These are phyloP conservation scores for Tachystola acroxantha DNA, from an alignment of 2,888 invertebrate species.

Conservation along the genomic window DNA sequence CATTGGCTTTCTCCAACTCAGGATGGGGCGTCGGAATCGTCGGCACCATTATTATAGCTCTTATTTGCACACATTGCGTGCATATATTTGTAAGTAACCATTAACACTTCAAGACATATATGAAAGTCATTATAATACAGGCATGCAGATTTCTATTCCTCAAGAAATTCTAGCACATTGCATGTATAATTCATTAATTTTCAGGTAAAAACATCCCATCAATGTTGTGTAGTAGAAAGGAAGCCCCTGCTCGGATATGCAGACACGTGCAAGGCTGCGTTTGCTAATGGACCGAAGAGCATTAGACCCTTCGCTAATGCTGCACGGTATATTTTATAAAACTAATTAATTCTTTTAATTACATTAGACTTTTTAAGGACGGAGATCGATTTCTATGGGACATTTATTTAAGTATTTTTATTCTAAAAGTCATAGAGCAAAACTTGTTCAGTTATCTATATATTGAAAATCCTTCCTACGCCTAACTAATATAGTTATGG, in stretches of 20 bases:
- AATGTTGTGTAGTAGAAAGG: constrained; percentile 59
- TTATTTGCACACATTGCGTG: constrained; percentile 64
- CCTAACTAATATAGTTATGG: no score
- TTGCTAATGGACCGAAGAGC: constrained; percentile 75
- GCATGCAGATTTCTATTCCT: no score
- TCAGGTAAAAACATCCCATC: constrained; percentile 59
- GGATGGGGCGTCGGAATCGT: constrained; percentile 81
- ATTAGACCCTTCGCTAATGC: constrained; percentile 59
- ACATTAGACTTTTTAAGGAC: no score
- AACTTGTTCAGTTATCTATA: no score
- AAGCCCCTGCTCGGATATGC: constrained; percentile 77
- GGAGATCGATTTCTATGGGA: no score
- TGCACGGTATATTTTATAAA: constrained; percentile 61
- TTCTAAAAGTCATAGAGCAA: no score
- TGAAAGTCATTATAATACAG: no score
- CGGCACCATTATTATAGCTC: constrained; percentile 65
- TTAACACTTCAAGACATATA: background rate
- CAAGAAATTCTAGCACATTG: no score
- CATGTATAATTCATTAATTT: no score
- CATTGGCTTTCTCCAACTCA: constrained; percentile 82
- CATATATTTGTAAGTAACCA: constrained; percentile 67
- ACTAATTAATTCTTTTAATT: no score
- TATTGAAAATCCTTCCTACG: no score
- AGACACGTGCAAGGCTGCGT: constrained; percentile 79
- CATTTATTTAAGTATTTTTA: no score